Evolutionary conservation across 1,140 invertebrate species (phyloP), one percentile per base, ranked within the genome.

Genomic region (Holotrichia oblita): DNA sequence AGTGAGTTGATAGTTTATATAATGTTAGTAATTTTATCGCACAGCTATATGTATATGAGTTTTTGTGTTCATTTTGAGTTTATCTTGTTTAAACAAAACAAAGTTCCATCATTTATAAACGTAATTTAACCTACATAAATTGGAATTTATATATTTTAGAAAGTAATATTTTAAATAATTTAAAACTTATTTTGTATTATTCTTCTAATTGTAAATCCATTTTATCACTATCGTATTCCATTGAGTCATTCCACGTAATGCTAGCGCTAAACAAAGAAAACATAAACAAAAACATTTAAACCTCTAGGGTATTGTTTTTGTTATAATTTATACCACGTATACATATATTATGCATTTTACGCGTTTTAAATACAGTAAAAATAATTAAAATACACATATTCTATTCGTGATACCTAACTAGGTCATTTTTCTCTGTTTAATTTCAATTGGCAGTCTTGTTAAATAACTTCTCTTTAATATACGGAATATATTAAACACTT

Each of bases 1-100:
- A 76, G 82, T 82, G 77, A 83, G 82, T 81, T 12, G n/a, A 14
- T 61, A 44, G 78, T 82, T 40, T 17, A 34, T 8, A 3, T 64
- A 64, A 64, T 14, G 20, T 22, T 69, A 69, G 27, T 69, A 9
- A 27, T 6, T 69, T 24, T 69, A 69, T 69, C 61, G 22, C 61
- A 22, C 7, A 8, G 14, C 20, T 6, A 69, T 17, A 69, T 12
- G 24, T 34, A 69, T 17, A 27, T 27, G 22, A 34, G 22, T 27
- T 64, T 64, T 69, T 69, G 61, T 69, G 27, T 69, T 69, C 61
- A 14, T 55, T 55, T 17, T n/a, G n/a, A 55, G 17, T 69, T 69
- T 69, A 69, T 69, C 61, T 69, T 27, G 61, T 69, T 22, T 34
- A 69, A 69, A 69, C 61, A 69, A 69, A 69, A 69, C 61, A 69